Base-by-base conservation (phyloP, 2,888 invertebrate genomes). In the Galerucella nymphaeae region DNA sequence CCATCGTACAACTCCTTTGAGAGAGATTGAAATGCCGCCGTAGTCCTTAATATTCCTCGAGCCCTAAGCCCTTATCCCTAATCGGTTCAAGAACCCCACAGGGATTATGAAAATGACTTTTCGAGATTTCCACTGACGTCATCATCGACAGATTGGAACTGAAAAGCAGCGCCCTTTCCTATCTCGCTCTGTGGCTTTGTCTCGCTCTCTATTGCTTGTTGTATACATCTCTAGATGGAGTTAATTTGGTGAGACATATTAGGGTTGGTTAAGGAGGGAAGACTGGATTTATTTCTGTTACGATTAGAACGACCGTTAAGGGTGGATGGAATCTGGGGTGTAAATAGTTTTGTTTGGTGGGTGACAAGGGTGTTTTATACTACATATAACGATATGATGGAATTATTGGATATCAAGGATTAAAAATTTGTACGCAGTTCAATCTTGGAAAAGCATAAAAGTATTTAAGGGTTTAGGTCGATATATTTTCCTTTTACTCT, bases 61-160 rank as follows among this genome's bases (percentile, higher is more conserved):
- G 42, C 64, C 70, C 65, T 55, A 30, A 70, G 64, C 64, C 63
- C 64, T 70, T 45, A 53, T 48, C 57, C 70, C 70, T 70, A 70
- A 70, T 70, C 70, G 63, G 48, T 70, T 70, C 57, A 57, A 70
- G 70, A 65, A 65, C 64, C 64, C 70, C 64, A 30, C 23, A 41
- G 70, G 70, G 70, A 70, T 70, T 70, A 70, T 63, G 70, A 70
- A 70, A 70, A 70, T 65, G 70, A 70, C 70, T 70, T 70, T 70
- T 67, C 59, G 67, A 61, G 67, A 67, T 67, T 67, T 67, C 61
- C 30, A 67, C 67, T 67, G 67, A 67, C 67, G 67, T 67, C 67
- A 67, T 42, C 67, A 66, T 66, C 67, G 67, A 67, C 67, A 67
- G 67, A 67, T 67, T 67, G 59, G 67, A 61, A 67, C 61, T 62